Percentiles rank a stretch among this genome's conserved stretches.
phyloP scores from a whole-genome alignment of 1,140 invertebrate species.

The Listronotus bonariensis region DNA sequence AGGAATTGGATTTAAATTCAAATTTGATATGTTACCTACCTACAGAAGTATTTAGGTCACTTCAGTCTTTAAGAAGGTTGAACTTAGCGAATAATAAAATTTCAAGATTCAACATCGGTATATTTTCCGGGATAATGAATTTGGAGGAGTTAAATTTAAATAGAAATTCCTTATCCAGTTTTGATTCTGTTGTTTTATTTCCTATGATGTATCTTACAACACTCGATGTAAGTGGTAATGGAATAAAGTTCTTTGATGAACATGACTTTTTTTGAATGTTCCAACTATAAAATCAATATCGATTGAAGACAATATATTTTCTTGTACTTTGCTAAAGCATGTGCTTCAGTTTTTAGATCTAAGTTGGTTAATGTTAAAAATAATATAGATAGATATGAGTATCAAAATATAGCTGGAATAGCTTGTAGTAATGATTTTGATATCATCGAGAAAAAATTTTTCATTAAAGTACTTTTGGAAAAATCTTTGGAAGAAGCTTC shows the following conservation, averaged over 20 bases:
- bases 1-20: constrained; percentile 46
- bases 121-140: no score
- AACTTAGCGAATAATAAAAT: no score
- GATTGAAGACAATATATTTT: no score
- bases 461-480: constrained; percentile 21
- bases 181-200: no score
- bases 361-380: constrained; percentile 40
- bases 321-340: constrained; percentile 36
- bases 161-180: no score
- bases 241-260: constrained; percentile 45
- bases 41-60: constrained; percentile 48
- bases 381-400: no score
- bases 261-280: constrained; percentile 35
- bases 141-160: no score
- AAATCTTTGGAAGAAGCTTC: constrained; percentile 19
- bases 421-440: no score
- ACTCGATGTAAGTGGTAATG: constrained; percentile 46
- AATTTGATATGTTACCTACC: constrained; percentile 49
- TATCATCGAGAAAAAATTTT: constrained; percentile 34
- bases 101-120: no score
- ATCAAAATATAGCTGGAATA: no score
- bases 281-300: constrained; percentile 43
- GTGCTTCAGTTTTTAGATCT: constrained; percentile 42
- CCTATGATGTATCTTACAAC: no score
- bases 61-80: no score